Evolutionary conservation across 2,888 invertebrate genomes (phyloP), one percentile per base, ranked within the genome.

Genomic region (Noctuana brunneofusca): DNA sequence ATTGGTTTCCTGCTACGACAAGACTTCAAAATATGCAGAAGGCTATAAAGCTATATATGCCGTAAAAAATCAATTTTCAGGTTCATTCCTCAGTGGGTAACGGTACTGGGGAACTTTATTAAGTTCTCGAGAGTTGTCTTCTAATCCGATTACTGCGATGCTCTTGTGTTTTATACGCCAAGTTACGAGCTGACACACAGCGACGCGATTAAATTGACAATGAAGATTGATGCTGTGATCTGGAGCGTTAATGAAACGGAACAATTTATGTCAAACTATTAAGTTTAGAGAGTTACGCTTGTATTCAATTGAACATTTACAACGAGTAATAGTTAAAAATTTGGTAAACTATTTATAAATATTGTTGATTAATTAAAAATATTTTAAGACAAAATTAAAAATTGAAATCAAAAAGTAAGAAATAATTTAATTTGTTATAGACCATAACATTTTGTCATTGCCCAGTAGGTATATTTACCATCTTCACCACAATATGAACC

Each of bases 141-240:
- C 67, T 73, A 71, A 78, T 72, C 75, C 65, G 72, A 73, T 78
- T 77, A 75, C 67, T 24, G 18, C 24, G 46, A 54, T 54, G 54
- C 32, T 60, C 60, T 48, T 22, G 35, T 54, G 46, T 60, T 62
- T 49, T 49, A 55, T 62, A 62, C 62, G 46, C 48, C 48, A 35
- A 60, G 60, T 60, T 48, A 38, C 54, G 24, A 16, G 24, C 54
- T 38, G 55, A 58, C 48, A 60, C 55, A 49, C 49, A 14, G 55
- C 16, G 54, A 46, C 27, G 48, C 48, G 18, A 62, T 62, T 55
- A 49, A 55, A 48, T 55, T 62, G 62, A 62, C 55, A 62, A 49
- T 60, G 54, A 55, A 55, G 62, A 55, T 55, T 35, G 49, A 62
- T 62, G 55, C 38, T 12, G 38, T 46, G 62, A 48, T 38, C 55